These are phyloP conservation scores for Cassiopea andromeda DNA, from an alignment of 30 jellyfish, hydroid and myxozoan species.

Conservation along the genomic window DNA sequence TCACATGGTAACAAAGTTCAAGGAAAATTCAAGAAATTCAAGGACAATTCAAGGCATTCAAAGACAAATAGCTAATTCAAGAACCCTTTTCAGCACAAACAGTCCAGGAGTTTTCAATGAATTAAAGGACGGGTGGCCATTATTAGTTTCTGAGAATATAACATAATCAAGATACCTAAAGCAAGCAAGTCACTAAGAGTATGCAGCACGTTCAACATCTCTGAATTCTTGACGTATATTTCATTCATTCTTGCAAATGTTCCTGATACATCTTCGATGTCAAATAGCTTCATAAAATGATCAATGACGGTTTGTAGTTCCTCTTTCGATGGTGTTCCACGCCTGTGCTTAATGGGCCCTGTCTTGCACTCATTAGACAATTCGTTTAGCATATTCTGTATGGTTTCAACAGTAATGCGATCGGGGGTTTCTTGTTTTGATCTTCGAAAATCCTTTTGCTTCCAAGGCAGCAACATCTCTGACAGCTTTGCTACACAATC, in stretches of 20 bases:
- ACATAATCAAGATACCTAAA: slow-evolving; percentile 58
- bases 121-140: too few relatives aligned
- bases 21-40: too few relatives aligned
- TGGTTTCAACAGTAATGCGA: slow-evolving; percentile 9
- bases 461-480: slow-evolving; percentile 71
- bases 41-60: too few relatives aligned
- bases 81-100: too few relatives aligned
- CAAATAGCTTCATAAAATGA: slow-evolving; percentile 89
- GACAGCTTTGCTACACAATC: slow-evolving; percentile 38
- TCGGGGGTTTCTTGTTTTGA: background rate
- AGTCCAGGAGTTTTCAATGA: too few relatives aligned
- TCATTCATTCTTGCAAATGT: slow-evolving; percentile 89
- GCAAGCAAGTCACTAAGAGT: slow-evolving; percentile 75
- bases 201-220: slow-evolving; percentile 72
- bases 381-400: background rate
- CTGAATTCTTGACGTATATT: slow-evolving; percentile 67
- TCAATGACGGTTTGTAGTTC: slow-evolving; percentile 61
- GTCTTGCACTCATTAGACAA: slow-evolving; percentile 61
- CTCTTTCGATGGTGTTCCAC: slow-evolving; percentile 60
- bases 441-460: slow-evolving; percentile 9
- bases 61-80: too few relatives aligned
- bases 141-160: too few relatives aligned
- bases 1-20: too few relatives aligned
- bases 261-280: slow-evolving; percentile 67
- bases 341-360: slow-evolving; percentile 76